Evolutionary conservation across 2,888 invertebrate genomes (phyloP), one percentile per base, ranked within the genome.

Genomic region (Agriopis leucophaearia): DNA sequence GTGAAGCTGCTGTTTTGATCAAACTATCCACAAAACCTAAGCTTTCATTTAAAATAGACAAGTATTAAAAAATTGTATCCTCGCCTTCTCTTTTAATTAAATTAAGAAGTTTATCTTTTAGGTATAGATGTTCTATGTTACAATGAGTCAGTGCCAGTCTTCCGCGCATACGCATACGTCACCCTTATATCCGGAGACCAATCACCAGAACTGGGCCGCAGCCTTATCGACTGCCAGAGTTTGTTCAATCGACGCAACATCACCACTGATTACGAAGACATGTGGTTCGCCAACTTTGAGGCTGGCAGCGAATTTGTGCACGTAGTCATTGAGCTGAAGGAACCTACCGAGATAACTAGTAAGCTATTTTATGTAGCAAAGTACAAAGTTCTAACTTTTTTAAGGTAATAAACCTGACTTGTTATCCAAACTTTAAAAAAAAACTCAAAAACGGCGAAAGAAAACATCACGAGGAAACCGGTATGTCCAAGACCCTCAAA

Each of bases 191-290:
- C 79, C 1, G 89, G 88, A 47, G 86, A 88, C 12, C 75, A 77
- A 8, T 72, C 77, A 13, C 78, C 78, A 0, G 85, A 86, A 8
- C 72, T 75, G 16, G 72, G 73, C 69, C 74, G 72, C 13, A 59
- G 59, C 9, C 77, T 86, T 10, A 80, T 89, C 0, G 91, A 94
- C 62, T 92, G 95, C 78, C 83, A 84, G 80, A 95, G 94, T 72
- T 85, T 97, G 44, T 94, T 97, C 78, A 95, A 96, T 82, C 96
- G 95, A 2, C 87, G 90, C n/a, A 97, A 96, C 85, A 91, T 97
- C 51, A 96, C 97, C 0, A 95, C 94, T 0, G 94, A 96, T 55
- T 92, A 95, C 44, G 94, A 95, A 57, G 95, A 97, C 79, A 96
- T 96, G 96, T 96, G 96, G 96, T 93, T 94, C 74, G 87, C 91